Conservation (phyloP, 37 sponge, comb jelly and placozoan genomes). For the Agelas oroides region DNA sequence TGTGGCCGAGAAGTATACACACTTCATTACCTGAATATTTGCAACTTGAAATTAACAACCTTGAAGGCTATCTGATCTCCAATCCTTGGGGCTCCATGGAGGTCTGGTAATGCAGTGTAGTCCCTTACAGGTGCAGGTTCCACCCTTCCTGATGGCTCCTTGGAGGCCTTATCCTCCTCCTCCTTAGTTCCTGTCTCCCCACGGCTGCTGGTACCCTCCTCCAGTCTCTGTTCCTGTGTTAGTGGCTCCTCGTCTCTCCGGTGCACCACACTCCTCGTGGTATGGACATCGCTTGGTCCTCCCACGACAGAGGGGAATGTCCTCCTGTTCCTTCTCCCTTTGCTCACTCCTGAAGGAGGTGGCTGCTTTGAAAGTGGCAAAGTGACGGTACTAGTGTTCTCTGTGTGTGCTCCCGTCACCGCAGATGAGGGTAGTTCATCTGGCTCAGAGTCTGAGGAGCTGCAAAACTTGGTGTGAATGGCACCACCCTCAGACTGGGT, state of each 20-base stretch:
- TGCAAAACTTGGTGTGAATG: slow-evolving; percentile 21
- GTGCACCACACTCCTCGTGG: slow-evolving; percentile 25
- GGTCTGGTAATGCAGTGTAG: slow-evolving; percentile 50
- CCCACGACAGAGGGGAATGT: slow-evolving; percentile 9
- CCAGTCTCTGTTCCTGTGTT: no score
- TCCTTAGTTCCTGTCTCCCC: no score
- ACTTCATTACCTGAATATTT: no score
- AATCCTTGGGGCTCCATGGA: slow-evolving; percentile 51
- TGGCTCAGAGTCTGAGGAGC: not conserved
- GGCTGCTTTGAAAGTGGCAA: no score
- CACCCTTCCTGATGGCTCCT: not conserved
- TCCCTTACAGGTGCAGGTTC: no score
- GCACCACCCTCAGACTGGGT: slow-evolving; percentile 26
- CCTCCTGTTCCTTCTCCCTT: not conserved
- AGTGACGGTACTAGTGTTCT: no score
- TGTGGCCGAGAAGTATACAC: not conserved
- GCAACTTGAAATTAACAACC: slow-evolving; percentile 12
- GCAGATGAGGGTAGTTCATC: no score
- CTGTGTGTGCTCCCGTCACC: no score
- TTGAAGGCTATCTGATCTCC: slow-evolving; percentile 70
- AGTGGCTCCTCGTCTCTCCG: not conserved
- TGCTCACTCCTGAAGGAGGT: not conserved
- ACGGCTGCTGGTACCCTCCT: no score
- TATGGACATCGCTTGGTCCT: slow-evolving; percentile 30
- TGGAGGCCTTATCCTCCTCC: no score